Evolutionary conservation across 92 coral and sea anemone species (phyloP).

Genomic region (Phenganax marumi): DNA sequence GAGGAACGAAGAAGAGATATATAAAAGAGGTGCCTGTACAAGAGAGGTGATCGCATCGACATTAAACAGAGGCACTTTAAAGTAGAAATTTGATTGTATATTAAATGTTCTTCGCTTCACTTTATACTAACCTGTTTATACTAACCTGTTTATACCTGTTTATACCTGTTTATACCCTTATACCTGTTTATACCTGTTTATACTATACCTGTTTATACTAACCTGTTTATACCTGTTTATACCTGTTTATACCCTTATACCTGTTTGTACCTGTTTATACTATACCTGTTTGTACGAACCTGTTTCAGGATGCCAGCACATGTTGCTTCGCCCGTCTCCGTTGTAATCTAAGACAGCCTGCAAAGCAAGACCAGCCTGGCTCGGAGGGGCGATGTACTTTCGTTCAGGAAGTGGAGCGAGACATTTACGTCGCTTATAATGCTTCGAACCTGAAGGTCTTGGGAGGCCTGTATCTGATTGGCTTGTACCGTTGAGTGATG

Average conservation of each 20-base stretch:
- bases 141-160: too few relatives aligned
- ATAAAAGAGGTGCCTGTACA: not conserved
- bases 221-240: too few relatives aligned
- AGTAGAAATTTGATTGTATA: not conserved
- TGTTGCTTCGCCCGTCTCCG: constrained; percentile 84
- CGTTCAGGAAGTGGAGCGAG: constrained; percentile 67
- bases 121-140: too few relatives aligned
- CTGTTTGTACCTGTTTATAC: too few relatives aligned
- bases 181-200: too few relatives aligned
- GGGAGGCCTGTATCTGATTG: constrained; percentile 44
- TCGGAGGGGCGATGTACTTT: constrained; percentile 92
- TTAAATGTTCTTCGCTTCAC: not conserved
- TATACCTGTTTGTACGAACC: constrained; percentile 48
- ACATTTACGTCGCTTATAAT: constrained; percentile 62
- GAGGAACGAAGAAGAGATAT: not conserved
- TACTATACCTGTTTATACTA: too few relatives aligned
- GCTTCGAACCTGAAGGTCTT: constrained; percentile 68
- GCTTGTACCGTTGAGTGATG: constrained; percentile 3
- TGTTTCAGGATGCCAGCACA: constrained; percentile 95
- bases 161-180: too few relatives aligned
- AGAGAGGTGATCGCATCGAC: not conserved
- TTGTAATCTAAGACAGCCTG: constrained; percentile 90
- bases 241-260: too few relatives aligned
- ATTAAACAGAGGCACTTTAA: not conserved
- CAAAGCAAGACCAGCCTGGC: constrained; percentile 88